Percentiles rank a stretch among this genome's conserved stretches.
phyloP scores from a whole-genome alignment of 2,888 invertebrate species.

The Malacosoma neustria region DNA sequence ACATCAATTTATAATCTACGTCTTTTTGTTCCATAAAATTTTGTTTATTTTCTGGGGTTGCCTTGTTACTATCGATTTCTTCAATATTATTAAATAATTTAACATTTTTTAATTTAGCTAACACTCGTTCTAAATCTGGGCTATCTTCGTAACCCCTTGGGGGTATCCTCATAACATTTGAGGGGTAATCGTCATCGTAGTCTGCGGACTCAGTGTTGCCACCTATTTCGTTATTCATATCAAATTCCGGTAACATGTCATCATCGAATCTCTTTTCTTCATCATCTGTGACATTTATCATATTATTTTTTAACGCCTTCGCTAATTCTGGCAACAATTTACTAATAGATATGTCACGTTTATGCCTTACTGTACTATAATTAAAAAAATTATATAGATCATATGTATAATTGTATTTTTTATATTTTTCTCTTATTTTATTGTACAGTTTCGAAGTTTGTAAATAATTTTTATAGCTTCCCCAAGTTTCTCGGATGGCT shows the following conservation, averaged over 20 bases:
- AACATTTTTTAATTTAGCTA: slow-evolving; percentile 33
- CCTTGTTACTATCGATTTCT: neutral
- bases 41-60: neutral
- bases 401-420: slow-evolving; percentile 48
- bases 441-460: slow-evolving; percentile 36
- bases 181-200: slow-evolving; percentile 48
- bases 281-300: slow-evolving; percentile 29
- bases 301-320: slow-evolving; percentile 39
- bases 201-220: slow-evolving; percentile 26
- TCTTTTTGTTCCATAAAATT: slow-evolving; percentile 12
- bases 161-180: slow-evolving; percentile 65
- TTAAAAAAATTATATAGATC: slow-evolving; percentile 34
- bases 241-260: slow-evolving; percentile 49
- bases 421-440: slow-evolving; percentile 38
- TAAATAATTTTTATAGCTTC: slow-evolving; percentile 53
- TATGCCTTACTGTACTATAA: slow-evolving; percentile 22
- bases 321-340: slow-evolving; percentile 49
- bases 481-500: slow-evolving; percentile 85
- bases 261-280: slow-evolving; percentile 46
- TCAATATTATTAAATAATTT: slow-evolving; percentile 28
- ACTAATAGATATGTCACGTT: slow-evolving; percentile 39
- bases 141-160: slow-evolving; percentile 47
- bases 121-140: slow-evolving; percentile 36
- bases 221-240: slow-evolving; percentile 54
- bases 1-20: slow-evolving; percentile 50